Evolutionary conservation across 2,113 vertebrate genomes (phyloP), one percentile per base, ranked within the genome.

Genomic region (Rhineura floridana): DNA sequence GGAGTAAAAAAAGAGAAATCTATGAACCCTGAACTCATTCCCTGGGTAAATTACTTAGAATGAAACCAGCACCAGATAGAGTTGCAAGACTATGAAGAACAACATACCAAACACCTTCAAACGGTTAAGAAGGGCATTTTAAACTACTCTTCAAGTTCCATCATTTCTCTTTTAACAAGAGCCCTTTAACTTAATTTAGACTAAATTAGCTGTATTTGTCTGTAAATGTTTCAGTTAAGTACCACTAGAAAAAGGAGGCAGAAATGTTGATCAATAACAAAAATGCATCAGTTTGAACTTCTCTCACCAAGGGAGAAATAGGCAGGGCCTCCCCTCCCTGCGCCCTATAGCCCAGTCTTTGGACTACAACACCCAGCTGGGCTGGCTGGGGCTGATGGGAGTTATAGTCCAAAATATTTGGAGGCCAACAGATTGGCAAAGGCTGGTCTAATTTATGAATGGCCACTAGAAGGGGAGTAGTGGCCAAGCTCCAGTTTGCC

Each of bases 21-120:
- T 86, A 85, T 90, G 93, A 93, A 87, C 78, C 59, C 73, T 83
- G 85, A 92, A 86, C 85, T 92, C 90, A 92, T 92, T 85, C 90
- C 39, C 25, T n/a, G 8, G 77, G 42, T 80, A 89, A 91, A 94
- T 91, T 90, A 88, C 48, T 82, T 88, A 88, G 46, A 0, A 0
- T 87, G 81, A 94, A 94, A 90, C 83, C 52, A 90, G 81, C 81
- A 83, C 90, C 82, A 89, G 85, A 89, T 11, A 50, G 72, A 88
- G 83, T 4, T 70, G 28, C 50, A 87, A 90, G 91, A 92, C 62
- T 78, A 67, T 42, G 48, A 83, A 88, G 77, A 90, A 77, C 6
- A 85, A 59, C 17, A 52, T 59, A 55, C 0, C 87, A 55, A 84
- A 83, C 87, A 84, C 89, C 19, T 11, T 87, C 21, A 88, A 25